Conservation (phyloP, 1,140 invertebrate species). For the Maconellicoccus hirsutus region DNA sequence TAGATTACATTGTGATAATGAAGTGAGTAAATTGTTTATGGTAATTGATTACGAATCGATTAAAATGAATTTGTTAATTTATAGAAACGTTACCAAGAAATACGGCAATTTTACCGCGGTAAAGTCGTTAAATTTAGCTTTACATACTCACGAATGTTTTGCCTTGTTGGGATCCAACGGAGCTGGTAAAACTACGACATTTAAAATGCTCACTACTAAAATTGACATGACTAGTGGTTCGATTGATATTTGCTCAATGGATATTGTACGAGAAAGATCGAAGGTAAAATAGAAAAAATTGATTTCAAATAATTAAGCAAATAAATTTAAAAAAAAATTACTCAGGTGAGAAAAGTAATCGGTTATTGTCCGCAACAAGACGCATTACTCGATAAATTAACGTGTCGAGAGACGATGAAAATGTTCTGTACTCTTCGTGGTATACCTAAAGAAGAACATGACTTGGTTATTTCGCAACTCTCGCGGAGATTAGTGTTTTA, state of each 20-base stretch:
- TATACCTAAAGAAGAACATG: constrained; percentile 39
- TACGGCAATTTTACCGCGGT: constrained; percentile 25
- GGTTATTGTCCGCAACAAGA: constrained; percentile 41
- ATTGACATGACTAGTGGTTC: constrained; percentile 24
- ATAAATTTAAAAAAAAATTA: not conserved
- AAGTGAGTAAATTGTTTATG: not conserved
- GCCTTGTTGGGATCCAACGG: constrained; percentile 78
- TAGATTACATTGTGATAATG: constrained; percentile 4
- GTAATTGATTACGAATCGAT: not conserved
- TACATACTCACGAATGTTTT: constrained; percentile 60
- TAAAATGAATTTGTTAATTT: not conserved
- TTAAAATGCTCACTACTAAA: constrained; percentile 74
- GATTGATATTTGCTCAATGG: constrained; percentile 24
- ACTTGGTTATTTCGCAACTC: constrained; percentile 25
- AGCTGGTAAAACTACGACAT: constrained; percentile 71
- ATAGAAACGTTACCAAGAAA: constrained; percentile 25
- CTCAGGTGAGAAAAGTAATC: constrained; percentile 29
- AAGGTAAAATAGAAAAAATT: not conserved
- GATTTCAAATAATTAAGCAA: too few relatives aligned
- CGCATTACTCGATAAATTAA: constrained; percentile 43
- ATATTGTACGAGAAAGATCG: not conserved
- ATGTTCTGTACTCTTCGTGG: constrained; percentile 37
- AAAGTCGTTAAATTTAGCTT: constrained; percentile 25
- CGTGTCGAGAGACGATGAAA: constrained; percentile 38
- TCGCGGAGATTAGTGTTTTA: constrained; percentile 24